Conservation (phyloP, 1,140 invertebrate species). For the Zophobas morio region DNA sequence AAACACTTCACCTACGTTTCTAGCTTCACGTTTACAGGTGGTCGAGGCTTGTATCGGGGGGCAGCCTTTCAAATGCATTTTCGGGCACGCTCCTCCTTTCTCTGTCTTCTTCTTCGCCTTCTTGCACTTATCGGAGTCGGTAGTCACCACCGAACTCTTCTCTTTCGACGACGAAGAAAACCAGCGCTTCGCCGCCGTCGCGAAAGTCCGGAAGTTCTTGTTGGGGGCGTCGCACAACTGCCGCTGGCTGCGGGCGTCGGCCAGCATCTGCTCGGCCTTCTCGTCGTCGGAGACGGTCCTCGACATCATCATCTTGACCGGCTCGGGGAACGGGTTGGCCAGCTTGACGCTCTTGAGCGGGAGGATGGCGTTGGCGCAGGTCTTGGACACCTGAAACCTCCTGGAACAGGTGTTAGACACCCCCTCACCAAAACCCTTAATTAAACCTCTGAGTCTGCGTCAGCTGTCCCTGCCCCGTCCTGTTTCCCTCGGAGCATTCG, state of each 20-base stretch:
- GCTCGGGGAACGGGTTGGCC: conserved; percentile 63
- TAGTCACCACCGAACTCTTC: no score
- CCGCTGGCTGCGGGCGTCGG: conserved; percentile 52
- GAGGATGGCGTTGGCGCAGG: conserved; percentile 58
- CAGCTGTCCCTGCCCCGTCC: neutral
- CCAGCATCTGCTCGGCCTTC: conserved; percentile 62
- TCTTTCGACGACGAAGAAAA: conserved; percentile 1
- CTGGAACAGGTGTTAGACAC: conserved; percentile 48
- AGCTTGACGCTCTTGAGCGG: conserved; percentile 63
- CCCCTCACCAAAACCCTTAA: neutral
- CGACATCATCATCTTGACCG: conserved; percentile 64
- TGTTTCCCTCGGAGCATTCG: conserved; percentile 5
- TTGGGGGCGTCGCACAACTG: neutral
- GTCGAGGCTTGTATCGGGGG: neutral
- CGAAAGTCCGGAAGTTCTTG: neutral
- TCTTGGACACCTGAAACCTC: conserved; percentile 59
- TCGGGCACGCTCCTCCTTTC: conserved; percentile 13
- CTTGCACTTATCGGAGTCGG: conserved; percentile 18
- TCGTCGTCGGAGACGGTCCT: conserved; percentile 64
- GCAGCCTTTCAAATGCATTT: conserved; percentile 29
- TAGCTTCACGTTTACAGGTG: conserved; percentile 13
- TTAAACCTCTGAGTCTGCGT: neutral
- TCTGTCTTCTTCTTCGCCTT: conserved; percentile 39
- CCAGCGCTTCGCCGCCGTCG: conserved; percentile 1
- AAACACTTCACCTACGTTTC: conserved; percentile 22